Conservation (phyloP, 2,888 invertebrate species). For the Parasteatoda lunata region DNA sequence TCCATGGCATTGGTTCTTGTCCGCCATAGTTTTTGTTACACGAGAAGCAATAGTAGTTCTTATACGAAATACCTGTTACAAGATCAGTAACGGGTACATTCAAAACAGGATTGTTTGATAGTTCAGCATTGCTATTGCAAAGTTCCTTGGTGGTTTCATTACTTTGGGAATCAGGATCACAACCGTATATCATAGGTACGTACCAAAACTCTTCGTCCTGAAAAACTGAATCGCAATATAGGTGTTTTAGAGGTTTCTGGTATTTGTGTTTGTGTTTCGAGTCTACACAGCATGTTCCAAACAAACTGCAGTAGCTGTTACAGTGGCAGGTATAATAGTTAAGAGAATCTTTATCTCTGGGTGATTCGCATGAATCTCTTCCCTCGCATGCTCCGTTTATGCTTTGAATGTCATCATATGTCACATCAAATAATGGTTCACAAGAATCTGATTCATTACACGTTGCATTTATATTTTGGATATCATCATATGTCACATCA, state of each 20-base stretch:
- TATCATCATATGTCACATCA: no score
- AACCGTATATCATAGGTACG: constrained; percentile 3
- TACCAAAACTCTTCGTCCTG: not conserved
- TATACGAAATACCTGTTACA: constrained; percentile 17
- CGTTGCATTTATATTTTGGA: no score
- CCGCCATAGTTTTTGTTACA: constrained; percentile 19
- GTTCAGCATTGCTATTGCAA: not conserved
- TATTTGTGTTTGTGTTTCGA: not conserved
- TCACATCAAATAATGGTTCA: not conserved
- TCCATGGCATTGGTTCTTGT: not conserved
- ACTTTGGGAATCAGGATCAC: not conserved
- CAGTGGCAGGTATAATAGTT: constrained; percentile 9
- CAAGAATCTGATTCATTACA: no score
- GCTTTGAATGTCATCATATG: constrained; percentile 1
- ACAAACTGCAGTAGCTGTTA: not conserved
- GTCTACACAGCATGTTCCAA: constrained; percentile 37
- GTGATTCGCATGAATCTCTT: constrained; percentile 9
- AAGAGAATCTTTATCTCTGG: not conserved
- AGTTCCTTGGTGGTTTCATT: not conserved
- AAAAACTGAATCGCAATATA: not conserved
- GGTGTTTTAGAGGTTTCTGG: not conserved
- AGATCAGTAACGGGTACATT: constrained; percentile 32
- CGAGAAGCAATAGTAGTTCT: constrained; percentile 43
- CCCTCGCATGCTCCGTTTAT: not conserved
- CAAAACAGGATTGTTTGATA: constrained; percentile 19